These are phyloP conservation scores for Lasioglossum leucozonium DNA, from an alignment of 2,888 invertebrate genomes.

Conservation along the genomic window DNA sequence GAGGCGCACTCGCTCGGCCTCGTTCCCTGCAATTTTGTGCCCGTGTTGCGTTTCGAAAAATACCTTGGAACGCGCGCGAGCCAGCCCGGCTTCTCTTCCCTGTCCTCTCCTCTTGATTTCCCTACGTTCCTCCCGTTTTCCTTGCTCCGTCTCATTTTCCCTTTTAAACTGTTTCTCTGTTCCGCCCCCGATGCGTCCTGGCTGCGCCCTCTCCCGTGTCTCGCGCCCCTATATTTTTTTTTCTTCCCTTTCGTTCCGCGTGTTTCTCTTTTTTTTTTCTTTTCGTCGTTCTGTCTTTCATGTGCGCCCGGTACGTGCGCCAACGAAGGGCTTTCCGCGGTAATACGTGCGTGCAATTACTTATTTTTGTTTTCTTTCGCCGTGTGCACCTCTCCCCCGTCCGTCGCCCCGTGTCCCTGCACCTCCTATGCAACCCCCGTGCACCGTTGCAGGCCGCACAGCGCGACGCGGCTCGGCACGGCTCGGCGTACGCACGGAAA, in stretches of 20 bases:
- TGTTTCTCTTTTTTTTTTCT: constrained; percentile 28
- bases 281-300: constrained; percentile 43
- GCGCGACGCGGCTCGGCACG: neutral
- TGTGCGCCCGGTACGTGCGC: constrained; percentile 39
- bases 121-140: constrained; percentile 12
- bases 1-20: constrained; percentile 1
- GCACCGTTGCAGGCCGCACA: neutral
- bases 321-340: constrained; percentile 56
- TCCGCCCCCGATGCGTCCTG: neutral
- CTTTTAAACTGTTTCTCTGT: neutral
- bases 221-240: constrained; percentile 10
- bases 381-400: neutral
- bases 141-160: neutral
- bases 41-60: constrained; percentile 65
- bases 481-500: constrained; percentile 64
- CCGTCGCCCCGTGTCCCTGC: neutral
- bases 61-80: constrained; percentile 46
- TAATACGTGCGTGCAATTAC: constrained; percentile 71
- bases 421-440: neutral
- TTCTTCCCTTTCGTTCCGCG: neutral
- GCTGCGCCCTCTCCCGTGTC: constrained; percentile 12
- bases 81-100: neutral
- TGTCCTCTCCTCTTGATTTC: constrained; percentile 23
- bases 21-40: constrained; percentile 58
- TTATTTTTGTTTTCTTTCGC: constrained; percentile 61